phyloP scores from a whole-genome alignment of 2,888 invertebrate genomes.

The Synergus laeviventris region DNA sequence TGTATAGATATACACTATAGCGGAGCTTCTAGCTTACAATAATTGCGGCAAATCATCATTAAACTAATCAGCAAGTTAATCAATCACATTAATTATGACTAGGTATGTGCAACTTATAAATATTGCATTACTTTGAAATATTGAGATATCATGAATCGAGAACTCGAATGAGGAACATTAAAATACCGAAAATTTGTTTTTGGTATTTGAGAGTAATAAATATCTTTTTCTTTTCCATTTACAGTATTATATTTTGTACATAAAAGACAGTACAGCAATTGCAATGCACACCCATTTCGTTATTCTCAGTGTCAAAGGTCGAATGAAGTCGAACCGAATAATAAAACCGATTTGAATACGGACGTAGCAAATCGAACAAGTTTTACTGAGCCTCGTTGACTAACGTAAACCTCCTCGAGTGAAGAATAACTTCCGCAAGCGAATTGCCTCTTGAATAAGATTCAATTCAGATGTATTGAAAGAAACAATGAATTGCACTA shows the following conservation, averaged over 20 bases:
- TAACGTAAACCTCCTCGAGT: conserved; percentile 5
- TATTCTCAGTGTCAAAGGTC: conserved; percentile 20
- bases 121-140: conserved; percentile 43
- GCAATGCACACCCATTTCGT: conserved; percentile 10
- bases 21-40: conserved; percentile 49
- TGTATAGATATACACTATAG: conserved; percentile 5
- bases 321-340: conserved; percentile 13
- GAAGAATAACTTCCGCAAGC: conserved; percentile 21
- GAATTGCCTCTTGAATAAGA: conserved; percentile 18
- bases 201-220: neutral
- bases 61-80: conserved; percentile 52
- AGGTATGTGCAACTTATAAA: conserved; percentile 55
- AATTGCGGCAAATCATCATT: conserved; percentile 58
- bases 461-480: conserved; percentile 15
- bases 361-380: conserved; percentile 19
- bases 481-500: conserved; percentile 27
- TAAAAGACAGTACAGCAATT: neutral
- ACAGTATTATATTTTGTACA: neutral
- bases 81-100: conserved; percentile 55
- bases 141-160: neutral
- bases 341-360: conserved; percentile 24
- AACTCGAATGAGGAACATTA: neutral
- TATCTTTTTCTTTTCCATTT: neutral
- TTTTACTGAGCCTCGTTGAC: conserved; percentile 11
- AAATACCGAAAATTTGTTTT: neutral